Conservation (phyloP, 2,113 vertebrate species). For the Colinus virginianus region DNA sequence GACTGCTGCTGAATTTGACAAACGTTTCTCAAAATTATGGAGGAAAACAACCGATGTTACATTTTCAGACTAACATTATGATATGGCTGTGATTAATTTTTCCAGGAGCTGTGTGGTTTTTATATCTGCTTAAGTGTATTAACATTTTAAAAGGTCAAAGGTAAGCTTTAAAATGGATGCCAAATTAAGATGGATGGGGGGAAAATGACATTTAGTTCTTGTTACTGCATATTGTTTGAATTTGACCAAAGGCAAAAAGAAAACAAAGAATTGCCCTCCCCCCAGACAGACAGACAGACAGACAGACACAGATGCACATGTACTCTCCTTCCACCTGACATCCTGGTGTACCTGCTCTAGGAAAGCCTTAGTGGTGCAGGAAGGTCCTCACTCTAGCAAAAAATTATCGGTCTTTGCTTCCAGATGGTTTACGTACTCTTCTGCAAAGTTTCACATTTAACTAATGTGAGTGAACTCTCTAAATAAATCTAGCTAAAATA, state of each 20-base stretch:
- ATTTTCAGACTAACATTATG: slow-evolving; percentile 30
- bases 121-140: slow-evolving; percentile 69
- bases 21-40: slow-evolving; percentile 12
- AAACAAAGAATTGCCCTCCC: slow-evolving; percentile 42
- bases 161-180: slow-evolving; percentile 69
- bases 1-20: not conserved
- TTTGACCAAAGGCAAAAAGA: slow-evolving; percentile 77
- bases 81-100: slow-evolving; percentile 51
- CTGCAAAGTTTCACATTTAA: not conserved
- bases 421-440: not conserved
- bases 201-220: slow-evolving; percentile 73
- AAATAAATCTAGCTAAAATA: slow-evolving; percentile 56
- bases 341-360: not conserved
- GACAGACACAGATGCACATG: not conserved
- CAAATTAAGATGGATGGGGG: slow-evolving; percentile 71
- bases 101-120: slow-evolving; percentile 60
- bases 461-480: not conserved
- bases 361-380: not conserved
- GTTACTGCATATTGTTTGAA: slow-evolving; percentile 67
- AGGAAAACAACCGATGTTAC: slow-evolving; percentile 37
- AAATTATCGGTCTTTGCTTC: slow-evolving; percentile 7
- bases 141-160: slow-evolving; percentile 73
- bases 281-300: not conserved
- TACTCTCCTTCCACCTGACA: not conserved
- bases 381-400: not conserved